Conservation (phyloP, 2,888 invertebrate species). For the Parnassius orleans region DNA sequence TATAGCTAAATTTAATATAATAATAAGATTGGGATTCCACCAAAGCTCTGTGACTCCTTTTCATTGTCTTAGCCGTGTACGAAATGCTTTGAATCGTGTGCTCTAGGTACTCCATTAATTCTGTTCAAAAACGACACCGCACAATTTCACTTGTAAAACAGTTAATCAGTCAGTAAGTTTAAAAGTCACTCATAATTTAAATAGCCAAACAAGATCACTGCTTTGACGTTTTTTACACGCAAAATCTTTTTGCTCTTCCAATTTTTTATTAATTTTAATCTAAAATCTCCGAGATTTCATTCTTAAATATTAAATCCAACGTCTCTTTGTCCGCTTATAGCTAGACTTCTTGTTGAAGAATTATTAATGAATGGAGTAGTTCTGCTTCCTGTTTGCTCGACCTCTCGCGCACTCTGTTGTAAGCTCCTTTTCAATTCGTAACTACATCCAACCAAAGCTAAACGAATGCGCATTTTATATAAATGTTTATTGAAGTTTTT, state of each 20-base stretch:
- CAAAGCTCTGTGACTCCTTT: too few species aligned
- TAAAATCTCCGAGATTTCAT: conserved; percentile 12
- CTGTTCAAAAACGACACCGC: too few species aligned
- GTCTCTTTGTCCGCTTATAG: conserved; percentile 19
- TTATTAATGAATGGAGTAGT: conserved; percentile 22
- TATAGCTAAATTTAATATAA: too few species aligned
- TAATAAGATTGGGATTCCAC: too few species aligned
- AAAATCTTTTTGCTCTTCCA: neutral
- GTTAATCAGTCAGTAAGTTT: too few species aligned
- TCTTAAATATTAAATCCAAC: conserved; percentile 20
- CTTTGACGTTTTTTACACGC: neutral
- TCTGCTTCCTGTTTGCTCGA: conserved; percentile 17
- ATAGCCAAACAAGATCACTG: too few species aligned
- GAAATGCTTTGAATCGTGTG: too few species aligned
- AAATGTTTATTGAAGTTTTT: neutral
- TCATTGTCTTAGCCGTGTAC: too few species aligned
- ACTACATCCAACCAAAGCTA: conserved; percentile 6
- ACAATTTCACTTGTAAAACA: too few species aligned
- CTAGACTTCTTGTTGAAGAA: conserved; percentile 15
- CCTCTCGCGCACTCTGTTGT: conserved; percentile 10
- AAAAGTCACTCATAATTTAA: too few species aligned
- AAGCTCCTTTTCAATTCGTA: conserved; percentile 20
- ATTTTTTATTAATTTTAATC: neutral
- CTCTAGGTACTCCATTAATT: too few species aligned
- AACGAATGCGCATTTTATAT: conserved; percentile 5